Evolutionary conservation across 1,140 invertebrate genomes (phyloP).

Genomic region (Bicyclus anynana): DNA sequence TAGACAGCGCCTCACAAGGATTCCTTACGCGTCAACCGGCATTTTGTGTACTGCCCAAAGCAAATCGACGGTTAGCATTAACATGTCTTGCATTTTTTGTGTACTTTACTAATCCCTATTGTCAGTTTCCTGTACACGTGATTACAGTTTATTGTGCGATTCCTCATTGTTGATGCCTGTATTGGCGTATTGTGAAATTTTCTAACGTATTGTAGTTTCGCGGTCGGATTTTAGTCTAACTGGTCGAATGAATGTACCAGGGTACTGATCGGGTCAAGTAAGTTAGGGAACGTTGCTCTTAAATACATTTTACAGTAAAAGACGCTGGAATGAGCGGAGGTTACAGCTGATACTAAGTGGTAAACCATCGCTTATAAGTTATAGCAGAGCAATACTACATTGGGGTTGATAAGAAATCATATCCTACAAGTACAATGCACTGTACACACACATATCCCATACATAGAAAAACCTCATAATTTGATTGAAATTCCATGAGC

Average conservation of each 20-base stretch:
- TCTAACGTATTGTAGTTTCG: background rate
- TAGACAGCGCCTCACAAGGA: background rate
- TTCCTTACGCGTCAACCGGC: constrained; percentile 2
- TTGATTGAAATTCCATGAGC: no score
- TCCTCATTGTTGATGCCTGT: background rate
- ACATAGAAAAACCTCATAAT: no score
- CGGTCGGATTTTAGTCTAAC: background rate
- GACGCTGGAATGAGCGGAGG: no score
- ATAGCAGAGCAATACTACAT: no score
- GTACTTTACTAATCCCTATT: constrained; percentile 1
- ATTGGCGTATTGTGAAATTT: background rate
- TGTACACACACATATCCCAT: no score
- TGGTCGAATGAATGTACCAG: background rate
- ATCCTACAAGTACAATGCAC: no score
- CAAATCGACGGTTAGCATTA: constrained; percentile 1
- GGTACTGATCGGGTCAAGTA: no score
- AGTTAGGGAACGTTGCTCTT: no score
- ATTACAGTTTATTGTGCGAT: constrained; percentile 3
- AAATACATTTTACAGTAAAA: no score
- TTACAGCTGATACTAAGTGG: no score
- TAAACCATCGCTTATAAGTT: no score
- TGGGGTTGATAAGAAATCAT: no score
- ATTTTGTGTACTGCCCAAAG: background rate
- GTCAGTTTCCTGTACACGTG: background rate
- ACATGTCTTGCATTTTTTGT: background rate